A percentile compares a stretch with the other conserved stretches of the same genome.
Evolutionary conservation across 2,888 invertebrate genomes (phyloP).

Genomic region (Eupsilia transversa): DNA sequence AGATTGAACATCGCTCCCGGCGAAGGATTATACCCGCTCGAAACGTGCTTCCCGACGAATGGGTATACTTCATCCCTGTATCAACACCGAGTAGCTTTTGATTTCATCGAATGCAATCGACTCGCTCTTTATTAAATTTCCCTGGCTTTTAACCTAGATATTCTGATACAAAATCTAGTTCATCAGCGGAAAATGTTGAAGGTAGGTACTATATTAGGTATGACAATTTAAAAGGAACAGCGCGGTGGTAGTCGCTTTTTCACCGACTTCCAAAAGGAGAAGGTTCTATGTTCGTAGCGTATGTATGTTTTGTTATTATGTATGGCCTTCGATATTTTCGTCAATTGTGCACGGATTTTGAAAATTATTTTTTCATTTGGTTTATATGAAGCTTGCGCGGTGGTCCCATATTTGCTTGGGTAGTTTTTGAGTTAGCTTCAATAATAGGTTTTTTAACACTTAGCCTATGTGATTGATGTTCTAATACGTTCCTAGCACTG

Average conservation of each 20-base stretch:
- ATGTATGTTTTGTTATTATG: too few relatives aligned
- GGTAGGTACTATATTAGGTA: constrained; percentile 7
- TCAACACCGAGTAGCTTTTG: constrained; percentile 66
- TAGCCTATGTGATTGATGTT: too few relatives aligned
- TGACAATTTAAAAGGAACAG: constrained; percentile 27
- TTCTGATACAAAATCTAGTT: constrained; percentile 57
- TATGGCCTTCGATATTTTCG: too few relatives aligned
- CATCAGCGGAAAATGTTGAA: constrained; percentile 49
- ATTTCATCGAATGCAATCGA: constrained; percentile 69
- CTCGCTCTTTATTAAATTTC: constrained; percentile 65
- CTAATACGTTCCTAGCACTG: too few relatives aligned
- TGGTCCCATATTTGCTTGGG: too few relatives aligned
- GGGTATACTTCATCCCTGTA: constrained; percentile 71
- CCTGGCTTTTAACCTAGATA: constrained; percentile 63
- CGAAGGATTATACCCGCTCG: constrained; percentile 76
- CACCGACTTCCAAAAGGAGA: too few relatives aligned
- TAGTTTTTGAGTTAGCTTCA: too few relatives aligned
- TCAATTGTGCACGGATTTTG: too few relatives aligned
- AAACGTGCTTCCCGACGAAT: constrained; percentile 74
- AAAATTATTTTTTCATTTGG: too few relatives aligned
- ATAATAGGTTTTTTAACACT: too few relatives aligned
- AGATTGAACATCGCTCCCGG: constrained; percentile 80
- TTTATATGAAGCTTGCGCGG: too few relatives aligned
- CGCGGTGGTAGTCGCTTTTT: not conserved
- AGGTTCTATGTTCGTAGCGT: too few relatives aligned